Percentiles rank a stretch among this genome's conserved stretches.
Evolutionary conservation across 1,140 invertebrate species (phyloP).

Genomic region (Drosophila trapezifrons): DNA sequence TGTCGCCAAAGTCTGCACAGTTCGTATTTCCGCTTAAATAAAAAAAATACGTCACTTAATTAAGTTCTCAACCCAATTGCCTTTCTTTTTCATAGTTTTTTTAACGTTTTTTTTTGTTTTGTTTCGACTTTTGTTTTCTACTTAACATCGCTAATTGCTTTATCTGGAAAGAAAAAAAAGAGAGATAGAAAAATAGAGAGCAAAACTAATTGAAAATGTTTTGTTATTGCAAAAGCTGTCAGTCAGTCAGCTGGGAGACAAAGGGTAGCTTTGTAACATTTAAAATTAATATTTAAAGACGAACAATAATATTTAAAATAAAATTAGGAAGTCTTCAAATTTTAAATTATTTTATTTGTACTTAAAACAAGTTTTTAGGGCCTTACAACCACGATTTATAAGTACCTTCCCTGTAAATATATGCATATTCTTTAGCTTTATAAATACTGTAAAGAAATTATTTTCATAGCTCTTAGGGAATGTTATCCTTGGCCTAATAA

Average conservation of each 20-base stretch:
- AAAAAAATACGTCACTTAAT: conserved; percentile 48
- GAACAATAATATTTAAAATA: background rate
- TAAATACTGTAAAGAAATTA: background rate
- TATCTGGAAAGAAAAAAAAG: conserved; percentile 36
- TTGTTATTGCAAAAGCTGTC: conserved; percentile 13
- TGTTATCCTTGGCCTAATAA: conserved; percentile 17
- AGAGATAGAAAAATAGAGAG: conserved; percentile 57
- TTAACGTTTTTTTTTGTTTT: conserved; percentile 41
- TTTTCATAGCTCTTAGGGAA: background rate
- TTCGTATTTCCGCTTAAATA: conserved; percentile 44
- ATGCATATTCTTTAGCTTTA: too few relatives aligned
- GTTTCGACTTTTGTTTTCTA: conserved; percentile 66
- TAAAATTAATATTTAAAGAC: background rate
- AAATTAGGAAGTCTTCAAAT: background rate
- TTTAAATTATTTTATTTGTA: background rate
- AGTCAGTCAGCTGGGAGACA: background rate
- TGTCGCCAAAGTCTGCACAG: conserved; percentile 42
- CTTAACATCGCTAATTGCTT: conserved; percentile 55
- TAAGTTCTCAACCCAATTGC: conserved; percentile 51
- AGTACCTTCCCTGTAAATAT: too few relatives aligned
- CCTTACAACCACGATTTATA: too few relatives aligned
- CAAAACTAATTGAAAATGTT: conserved; percentile 68
- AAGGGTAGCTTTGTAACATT: background rate
- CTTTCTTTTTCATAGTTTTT: conserved; percentile 49
- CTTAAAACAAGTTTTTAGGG: background rate